Conservation (phyloP, 1,140 invertebrate species). For the Mactra quadrangularis region DNA sequence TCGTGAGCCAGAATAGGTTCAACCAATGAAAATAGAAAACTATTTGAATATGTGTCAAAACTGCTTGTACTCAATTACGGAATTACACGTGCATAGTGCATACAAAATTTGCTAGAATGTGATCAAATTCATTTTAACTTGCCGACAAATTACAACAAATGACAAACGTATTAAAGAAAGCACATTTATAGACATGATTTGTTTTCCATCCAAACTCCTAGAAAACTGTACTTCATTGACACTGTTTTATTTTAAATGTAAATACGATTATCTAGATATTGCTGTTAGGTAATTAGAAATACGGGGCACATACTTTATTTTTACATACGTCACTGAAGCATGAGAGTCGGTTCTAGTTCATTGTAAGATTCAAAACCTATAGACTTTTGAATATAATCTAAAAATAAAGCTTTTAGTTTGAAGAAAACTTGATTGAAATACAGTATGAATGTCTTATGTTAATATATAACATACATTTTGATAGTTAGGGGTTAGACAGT, state of each 20-base stretch:
- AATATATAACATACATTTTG: slow-evolving; percentile 26
- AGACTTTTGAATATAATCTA: slow-evolving; percentile 26
- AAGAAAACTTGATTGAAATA: slow-evolving; percentile 41
- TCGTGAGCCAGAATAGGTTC: too few relatives aligned
- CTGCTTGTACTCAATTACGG: too few relatives aligned
- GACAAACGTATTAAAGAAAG: slow-evolving; percentile 13
- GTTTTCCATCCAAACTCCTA: background rate
- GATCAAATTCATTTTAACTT: background rate
- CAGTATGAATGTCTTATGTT: slow-evolving; percentile 38
- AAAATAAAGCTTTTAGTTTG: slow-evolving; percentile 24
- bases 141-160: slow-evolving; percentile 9
- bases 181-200: background rate
- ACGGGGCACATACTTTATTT: slow-evolving; percentile 15
- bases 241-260: slow-evolving; percentile 9
- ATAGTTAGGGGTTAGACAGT: slow-evolving; percentile 28
- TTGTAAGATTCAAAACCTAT: background rate
- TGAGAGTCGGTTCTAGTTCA: background rate
- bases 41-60: too few relatives aligned
- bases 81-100: too few relatives aligned
- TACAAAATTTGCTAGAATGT: too few relatives aligned
- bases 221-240: slow-evolving; percentile 14
- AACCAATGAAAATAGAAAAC: too few relatives aligned
- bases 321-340: slow-evolving; percentile 28
- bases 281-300: slow-evolving; percentile 15
- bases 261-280: slow-evolving; percentile 17